Conservation (phyloP, 1,140 invertebrate species). For the Medauroidea extradentata region DNA sequence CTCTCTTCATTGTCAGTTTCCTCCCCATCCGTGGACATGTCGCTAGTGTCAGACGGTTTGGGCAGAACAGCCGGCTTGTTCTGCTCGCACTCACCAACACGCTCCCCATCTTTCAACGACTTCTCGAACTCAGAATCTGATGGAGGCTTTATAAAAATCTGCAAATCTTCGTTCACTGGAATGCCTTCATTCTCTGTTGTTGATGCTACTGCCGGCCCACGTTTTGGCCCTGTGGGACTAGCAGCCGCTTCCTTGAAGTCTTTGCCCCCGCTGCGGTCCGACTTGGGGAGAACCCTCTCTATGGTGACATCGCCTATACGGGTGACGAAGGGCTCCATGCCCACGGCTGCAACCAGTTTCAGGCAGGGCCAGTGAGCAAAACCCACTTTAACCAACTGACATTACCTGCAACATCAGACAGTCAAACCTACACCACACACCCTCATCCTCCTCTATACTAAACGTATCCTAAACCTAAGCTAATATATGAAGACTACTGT, state of each 20-base stretch:
- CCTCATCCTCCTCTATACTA: no score
- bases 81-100: not conserved
- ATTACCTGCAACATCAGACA: no score
- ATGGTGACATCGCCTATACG: slow-evolving; percentile 52
- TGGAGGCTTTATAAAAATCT: slow-evolving; percentile 11
- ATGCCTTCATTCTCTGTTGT: not conserved
- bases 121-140: slow-evolving; percentile 1
- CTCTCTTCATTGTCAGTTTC: slow-evolving; percentile 15
- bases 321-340: slow-evolving; percentile 38
- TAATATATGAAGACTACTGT: no score
- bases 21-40: slow-evolving; percentile 6
- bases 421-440: no score
- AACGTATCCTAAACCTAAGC: no score
- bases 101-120: not conserved
- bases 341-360: not conserved
- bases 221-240: no score
- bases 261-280: not conserved
- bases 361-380: no score
- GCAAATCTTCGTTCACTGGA: slow-evolving; percentile 7
- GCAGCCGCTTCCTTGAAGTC: not conserved
- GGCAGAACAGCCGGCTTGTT: not conserved
- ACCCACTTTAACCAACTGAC: no score
- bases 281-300: slow-evolving; percentile 42
- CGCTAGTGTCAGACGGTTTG: not conserved
- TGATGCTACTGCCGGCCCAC: no score